Percentiles rank a stretch among this genome's conserved stretches.
These are phyloP conservation scores for Catocala nupta DNA, from an alignment of 2,888 invertebrate genomes.

Conservation along the genomic window DNA sequence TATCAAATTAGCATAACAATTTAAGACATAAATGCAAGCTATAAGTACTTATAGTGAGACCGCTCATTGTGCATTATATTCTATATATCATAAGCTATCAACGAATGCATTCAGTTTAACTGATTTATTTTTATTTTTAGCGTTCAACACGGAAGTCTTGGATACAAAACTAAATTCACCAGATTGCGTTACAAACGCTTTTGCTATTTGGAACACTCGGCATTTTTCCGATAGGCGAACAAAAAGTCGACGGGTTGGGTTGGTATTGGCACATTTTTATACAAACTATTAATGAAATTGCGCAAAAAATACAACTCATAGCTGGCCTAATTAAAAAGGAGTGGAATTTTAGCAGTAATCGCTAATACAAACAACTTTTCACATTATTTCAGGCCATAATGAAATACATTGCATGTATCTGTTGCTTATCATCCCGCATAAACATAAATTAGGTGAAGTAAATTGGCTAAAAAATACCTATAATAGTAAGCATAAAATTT, in stretches of 20 bases:
- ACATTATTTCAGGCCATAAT: background rate
- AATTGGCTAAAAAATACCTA: constrained; percentile 3
- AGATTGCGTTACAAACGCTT: constrained; percentile 46
- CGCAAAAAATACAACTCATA: constrained; percentile 36
- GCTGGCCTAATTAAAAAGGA: constrained; percentile 32
- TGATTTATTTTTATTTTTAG: constrained; percentile 43
- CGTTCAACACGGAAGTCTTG: constrained; percentile 39
- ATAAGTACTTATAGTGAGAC: constrained; percentile 10
- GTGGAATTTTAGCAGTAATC: constrained; percentile 5
- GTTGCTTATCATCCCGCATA: constrained; percentile 33
- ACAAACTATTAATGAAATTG: constrained; percentile 42
- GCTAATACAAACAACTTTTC: constrained; percentile 1
- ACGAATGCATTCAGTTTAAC: constrained; percentile 32
- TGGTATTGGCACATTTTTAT: constrained; percentile 42
- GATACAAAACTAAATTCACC: constrained; percentile 25
- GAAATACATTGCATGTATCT: background rate
- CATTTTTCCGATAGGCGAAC: constrained; percentile 34
- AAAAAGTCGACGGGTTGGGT: constrained; percentile 42
- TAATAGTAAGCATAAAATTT: no score
- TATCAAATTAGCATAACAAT: no score
- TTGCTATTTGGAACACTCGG: constrained; percentile 39
- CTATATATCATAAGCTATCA: constrained; percentile 14
- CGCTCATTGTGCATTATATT: constrained; percentile 20
- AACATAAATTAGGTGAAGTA: constrained; percentile 22
- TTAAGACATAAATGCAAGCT: constrained; percentile 2